phyloP scores from a whole-genome alignment of 2,888 invertebrate genomes.

The Melanostoma mellinum region DNA sequence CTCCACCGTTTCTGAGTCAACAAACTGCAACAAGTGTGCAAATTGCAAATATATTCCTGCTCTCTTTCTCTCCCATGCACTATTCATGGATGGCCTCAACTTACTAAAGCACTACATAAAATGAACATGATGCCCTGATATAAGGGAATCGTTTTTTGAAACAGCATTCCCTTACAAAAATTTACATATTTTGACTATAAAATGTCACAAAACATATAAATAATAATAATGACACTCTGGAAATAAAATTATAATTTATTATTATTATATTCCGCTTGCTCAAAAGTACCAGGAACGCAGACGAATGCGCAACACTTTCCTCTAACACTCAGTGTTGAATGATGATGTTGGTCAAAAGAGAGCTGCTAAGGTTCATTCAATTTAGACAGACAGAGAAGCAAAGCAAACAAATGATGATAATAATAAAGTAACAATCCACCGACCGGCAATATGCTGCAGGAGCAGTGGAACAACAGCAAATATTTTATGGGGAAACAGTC shows the following conservation, averaged over 20 bases:
- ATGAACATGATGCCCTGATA: constrained; percentile 30
- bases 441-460: neutral
- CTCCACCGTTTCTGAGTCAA: constrained; percentile 1
- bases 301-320: constrained; percentile 74
- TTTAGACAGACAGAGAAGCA: neutral
- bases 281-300: constrained; percentile 81
- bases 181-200: neutral
- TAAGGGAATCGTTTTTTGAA: constrained; percentile 34
- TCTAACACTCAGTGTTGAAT: neutral
- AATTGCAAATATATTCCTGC: neutral
- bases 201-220: constrained; percentile 60
- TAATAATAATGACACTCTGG: constrained; percentile 75
- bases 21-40: constrained; percentile 9
- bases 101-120: constrained; percentile 10
- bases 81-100: neutral
- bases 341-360: constrained; percentile 16
- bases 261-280: constrained; percentile 82
- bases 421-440: neutral
- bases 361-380: constrained; percentile 10
- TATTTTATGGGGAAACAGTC: constrained; percentile 16
- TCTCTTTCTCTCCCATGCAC: neutral
- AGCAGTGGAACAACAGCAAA: no score
- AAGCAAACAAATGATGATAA: neutral
- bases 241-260: constrained; percentile 82
- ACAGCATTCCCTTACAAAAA: constrained; percentile 42